Base-by-base conservation (phyloP, 2,797 vertebrate species). In the Phrynocephalus guinanensis region DNA sequence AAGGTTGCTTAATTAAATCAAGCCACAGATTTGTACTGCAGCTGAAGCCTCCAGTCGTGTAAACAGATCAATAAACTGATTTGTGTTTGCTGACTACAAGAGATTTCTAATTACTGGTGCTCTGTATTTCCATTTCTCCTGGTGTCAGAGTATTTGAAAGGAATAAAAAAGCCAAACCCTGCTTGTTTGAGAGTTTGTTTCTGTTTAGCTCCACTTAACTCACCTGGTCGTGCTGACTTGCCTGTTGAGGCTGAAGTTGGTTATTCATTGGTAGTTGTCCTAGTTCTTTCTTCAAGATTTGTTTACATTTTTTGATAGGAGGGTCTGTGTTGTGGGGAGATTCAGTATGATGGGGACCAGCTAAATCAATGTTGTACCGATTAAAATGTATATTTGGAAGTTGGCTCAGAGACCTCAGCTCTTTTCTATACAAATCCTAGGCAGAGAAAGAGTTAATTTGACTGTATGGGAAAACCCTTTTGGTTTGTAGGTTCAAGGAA, bases 61-160 rank as follows among this genome's bases (percentile, higher is more conserved):
- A 94, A 93, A 94, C 92, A 96, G 94, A 92, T 95, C 94, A 80
- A 95, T 95, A 92, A 90, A 91, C 89, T 84, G 88, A 92, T 96
- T 88, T 92, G 91, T 93, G 90, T 92, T 93, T 91, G 87, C 89
- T 95, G 95, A 95, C 90, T 86, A 70, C 90, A 93, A 94, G 91
- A 92, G 91, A 91, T 93, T 91, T 76, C 83, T 93, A 92, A 93
- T 95, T 95, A 91, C 60, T 82, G 9, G 73, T 90, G 70, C 80
- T 93, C 91, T 80, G 24, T 91, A 80, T 77, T 93, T 83, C 50
- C 66, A 0, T 88, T 94, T 83, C 60, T 89, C 60, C 87, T 2
- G 76, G 78, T 89, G 67, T 75, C 33, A 9, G 87, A 91, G 88
- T 95, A 95, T 95, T 95, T 92, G 93, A 84, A 91, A 84, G 90